These are phyloP conservation scores for Drosophila anceps DNA, from an alignment of 2,888 invertebrate species.

Conservation along the genomic window DNA sequence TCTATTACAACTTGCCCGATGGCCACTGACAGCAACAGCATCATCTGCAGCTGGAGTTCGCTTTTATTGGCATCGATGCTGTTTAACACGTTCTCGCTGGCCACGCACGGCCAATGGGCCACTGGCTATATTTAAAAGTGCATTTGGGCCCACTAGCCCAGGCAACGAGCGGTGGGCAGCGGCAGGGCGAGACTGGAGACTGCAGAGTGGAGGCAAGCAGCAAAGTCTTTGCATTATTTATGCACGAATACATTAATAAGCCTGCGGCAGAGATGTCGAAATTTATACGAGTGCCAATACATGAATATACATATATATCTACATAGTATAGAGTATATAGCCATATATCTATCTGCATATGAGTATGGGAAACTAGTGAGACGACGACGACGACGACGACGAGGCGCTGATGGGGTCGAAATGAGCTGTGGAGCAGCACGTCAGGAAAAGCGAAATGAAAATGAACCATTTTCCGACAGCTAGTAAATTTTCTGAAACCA, in stretches of 20 bases:
- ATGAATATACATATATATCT: background rate
- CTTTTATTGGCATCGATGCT: constrained; percentile 15
- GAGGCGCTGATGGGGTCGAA: constrained; percentile 27
- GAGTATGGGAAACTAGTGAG: constrained; percentile 20
- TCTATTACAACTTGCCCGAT: constrained; percentile 31
- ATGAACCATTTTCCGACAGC: constrained; percentile 65
- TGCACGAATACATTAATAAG: constrained; percentile 67
- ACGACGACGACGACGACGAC: background rate
- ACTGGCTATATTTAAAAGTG: constrained; percentile 58
- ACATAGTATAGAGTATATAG: background rate
- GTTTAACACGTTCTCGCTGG: constrained; percentile 39
- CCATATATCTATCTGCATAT: constrained; percentile 2
- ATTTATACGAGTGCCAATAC: constrained; percentile 32
- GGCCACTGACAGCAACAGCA: constrained; percentile 7
- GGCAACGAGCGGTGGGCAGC: background rate
- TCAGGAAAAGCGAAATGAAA: constrained; percentile 53
- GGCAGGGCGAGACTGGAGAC: background rate
- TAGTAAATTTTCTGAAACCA: constrained; percentile 57
- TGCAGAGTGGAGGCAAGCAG: constrained; percentile 5
- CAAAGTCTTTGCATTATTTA: constrained; percentile 52
- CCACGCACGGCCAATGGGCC: constrained; percentile 44
- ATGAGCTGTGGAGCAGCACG: constrained; percentile 42
- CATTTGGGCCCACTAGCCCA: constrained; percentile 49
- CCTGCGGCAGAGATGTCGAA: constrained; percentile 47
- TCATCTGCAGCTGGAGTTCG: constrained; percentile 13